Evolutionary conservation across 2,113 vertebrate species (phyloP).

Genomic region (Orientallactaga bullata): DNA sequence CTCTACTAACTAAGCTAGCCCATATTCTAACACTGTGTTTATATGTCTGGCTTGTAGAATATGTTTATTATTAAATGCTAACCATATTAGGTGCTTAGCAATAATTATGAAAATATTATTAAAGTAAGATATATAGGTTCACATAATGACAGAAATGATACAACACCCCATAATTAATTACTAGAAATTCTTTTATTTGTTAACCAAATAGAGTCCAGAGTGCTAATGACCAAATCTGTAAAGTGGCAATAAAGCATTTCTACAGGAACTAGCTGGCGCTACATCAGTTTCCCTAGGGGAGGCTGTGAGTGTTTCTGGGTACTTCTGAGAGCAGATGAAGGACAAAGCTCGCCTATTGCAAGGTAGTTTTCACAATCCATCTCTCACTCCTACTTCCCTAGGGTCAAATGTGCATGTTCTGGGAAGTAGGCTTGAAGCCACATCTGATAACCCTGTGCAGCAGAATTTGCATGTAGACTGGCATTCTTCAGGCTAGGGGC

Average conservation of each 20-base stretch:
- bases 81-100: background rate
- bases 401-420: constrained; percentile 24
- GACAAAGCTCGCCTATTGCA: background rate
- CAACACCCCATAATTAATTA: constrained; percentile 24
- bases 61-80: constrained; percentile 36
- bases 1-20: too few species aligned
- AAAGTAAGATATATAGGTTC: constrained; percentile 24
- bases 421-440: background rate
- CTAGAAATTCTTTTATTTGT: constrained; percentile 60
- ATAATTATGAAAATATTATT: constrained; percentile 59
- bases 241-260: background rate
- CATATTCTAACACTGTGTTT: constrained; percentile 1
- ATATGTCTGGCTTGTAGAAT: constrained; percentile 35
- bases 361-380: background rate
- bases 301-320: background rate
- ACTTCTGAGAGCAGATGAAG: background rate
- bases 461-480: background rate
- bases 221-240: background rate
- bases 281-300: background rate
- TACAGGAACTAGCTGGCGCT: background rate
- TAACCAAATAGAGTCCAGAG: background rate
- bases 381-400: background rate
- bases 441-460: background rate
- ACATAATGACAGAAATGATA: constrained; percentile 64
- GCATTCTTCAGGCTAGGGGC: background rate